Evolutionary conservation across 1,140 invertebrate species (phyloP).

Genomic region (Coenobita brevimanus): DNA sequence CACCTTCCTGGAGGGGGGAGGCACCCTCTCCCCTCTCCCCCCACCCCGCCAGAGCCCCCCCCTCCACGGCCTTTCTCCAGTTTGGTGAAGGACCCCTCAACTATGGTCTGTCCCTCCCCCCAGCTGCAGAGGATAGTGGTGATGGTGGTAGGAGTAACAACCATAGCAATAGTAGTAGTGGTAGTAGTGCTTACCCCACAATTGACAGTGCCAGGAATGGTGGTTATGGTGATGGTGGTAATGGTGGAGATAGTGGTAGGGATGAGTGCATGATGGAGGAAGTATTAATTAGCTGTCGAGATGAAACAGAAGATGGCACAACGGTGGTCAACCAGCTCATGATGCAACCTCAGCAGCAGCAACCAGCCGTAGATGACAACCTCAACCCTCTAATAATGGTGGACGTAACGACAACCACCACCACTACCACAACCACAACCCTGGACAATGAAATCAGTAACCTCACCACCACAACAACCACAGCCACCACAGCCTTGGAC

Average conservation of each 20-base stretch:
- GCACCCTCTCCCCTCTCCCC: constrained; percentile 67
- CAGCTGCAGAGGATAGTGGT: constrained; percentile 31
- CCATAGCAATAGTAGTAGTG: constrained; percentile 27
- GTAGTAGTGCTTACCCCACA: constrained; percentile 41
- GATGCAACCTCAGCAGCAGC: constrained; percentile 23
- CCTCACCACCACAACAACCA: neutral
- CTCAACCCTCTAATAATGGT: constrained; percentile 50
- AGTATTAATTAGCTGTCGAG: constrained; percentile 42
- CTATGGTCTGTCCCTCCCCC: constrained; percentile 63
- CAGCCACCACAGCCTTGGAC: constrained; percentile 28
- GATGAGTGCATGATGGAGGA: constrained; percentile 44
- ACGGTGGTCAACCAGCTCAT: constrained; percentile 27
- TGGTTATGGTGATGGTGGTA: constrained; percentile 40
- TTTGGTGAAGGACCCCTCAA: constrained; percentile 65
- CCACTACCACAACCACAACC: neutral
- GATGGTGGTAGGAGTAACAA: constrained; percentile 37
- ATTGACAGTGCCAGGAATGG: constrained; percentile 17
- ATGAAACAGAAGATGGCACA: constrained; percentile 35
- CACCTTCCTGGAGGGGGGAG: constrained; percentile 67
- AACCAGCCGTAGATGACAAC: constrained; percentile 34
- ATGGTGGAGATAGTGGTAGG: no score
- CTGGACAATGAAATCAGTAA: neutral
- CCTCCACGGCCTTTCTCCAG: constrained; percentile 64
- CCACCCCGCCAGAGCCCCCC: constrained; percentile 62
- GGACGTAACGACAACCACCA: neutral